Base-by-base conservation (phyloP, 92 coral and sea anemone species). In the Chrysogorgia sp. region DNA sequence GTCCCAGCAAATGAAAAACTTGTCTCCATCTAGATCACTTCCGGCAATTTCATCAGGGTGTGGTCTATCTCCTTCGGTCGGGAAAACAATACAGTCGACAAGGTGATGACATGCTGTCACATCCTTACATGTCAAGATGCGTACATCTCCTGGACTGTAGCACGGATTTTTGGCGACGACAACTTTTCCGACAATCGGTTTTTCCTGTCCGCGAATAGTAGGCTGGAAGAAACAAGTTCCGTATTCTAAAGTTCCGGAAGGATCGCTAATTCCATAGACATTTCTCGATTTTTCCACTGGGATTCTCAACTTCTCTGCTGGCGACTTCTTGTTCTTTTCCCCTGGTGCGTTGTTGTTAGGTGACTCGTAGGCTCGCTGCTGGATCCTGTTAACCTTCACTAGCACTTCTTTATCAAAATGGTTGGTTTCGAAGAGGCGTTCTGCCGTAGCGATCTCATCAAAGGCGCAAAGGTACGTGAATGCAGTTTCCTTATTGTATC, bases 1-100 rank as follows among this genome's bases (percentile, higher is more conserved):
- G 58, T 92, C 97, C 97, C 97, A 92, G 64, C 92, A 84, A 28
- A 92, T 89, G 81, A 92, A 92, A 84, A 60, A 92, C 81, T 90
- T 92, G 57, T 92, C 97, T 21, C 97, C 97, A 58, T 92, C 97
- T 2, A 92, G 86, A 76, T 92, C 97, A 60, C 94, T 90, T 23
- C 97, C 97, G 17, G 97, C 97, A 31, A 92, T 92, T 76, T 92
- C 97, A 68, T 92, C 97, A 3, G 97, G 71, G 58, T 92, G 97
- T 3, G 97, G 97, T 52, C 97, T 53, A 25, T 60, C 55, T n/a
- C 97, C 97, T 10, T 81, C 50, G 8, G 93, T 90, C 59, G 97
- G 97, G 63, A 92, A 92, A 76, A 92, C 97, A 58, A 92, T 77
- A 52, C 97, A 92, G 86, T 92, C 97, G 6, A 92, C 94, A 15